Percentiles rank a stretch among this genome's conserved stretches.
These are phyloP conservation scores for Ischnus inquisitorius DNA, from an alignment of 2,888 invertebrate genomes.

Conservation along the genomic window DNA sequence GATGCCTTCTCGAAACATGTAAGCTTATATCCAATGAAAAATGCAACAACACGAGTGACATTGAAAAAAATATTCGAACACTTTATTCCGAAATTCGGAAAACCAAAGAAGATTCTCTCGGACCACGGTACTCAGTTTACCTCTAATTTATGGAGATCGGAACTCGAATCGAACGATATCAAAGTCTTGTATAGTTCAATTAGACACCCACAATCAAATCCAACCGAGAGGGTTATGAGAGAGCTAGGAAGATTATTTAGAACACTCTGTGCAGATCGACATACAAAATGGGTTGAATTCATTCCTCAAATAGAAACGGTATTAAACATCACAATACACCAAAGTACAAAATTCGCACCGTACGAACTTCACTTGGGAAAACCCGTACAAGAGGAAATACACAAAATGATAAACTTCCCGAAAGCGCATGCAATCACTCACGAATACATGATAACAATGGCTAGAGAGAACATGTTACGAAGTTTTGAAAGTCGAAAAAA, in stretches of 20 bases:
- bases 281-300: conserved; percentile 65
- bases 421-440: too few species aligned
- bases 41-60: conserved; percentile 26
- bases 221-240: conserved; percentile 64
- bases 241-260: conserved; percentile 68
- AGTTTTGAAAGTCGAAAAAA: too few species aligned
- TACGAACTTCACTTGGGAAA: conserved; percentile 51
- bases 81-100: conserved; percentile 54
- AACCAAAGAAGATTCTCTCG: conserved; percentile 42
- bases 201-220: conserved; percentile 66
- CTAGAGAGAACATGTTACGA: too few species aligned
- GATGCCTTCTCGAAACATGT: conserved; percentile 61
- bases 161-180: conserved; percentile 23
- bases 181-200: conserved; percentile 56
- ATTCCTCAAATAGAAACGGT: conserved; percentile 52
- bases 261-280: conserved; percentile 57
- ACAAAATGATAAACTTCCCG: not conserved
- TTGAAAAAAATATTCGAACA: conserved; percentile 39
- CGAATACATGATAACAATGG: too few species aligned
- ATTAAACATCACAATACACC: conserved; percentile 62
- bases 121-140: conserved; percentile 64
- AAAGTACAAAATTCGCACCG: conserved; percentile 56
- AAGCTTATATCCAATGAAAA: conserved; percentile 57
- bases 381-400: too few species aligned
- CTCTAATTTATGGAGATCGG: conserved; percentile 42